Conservation (phyloP, 1,140 invertebrate species). For the Antheraea mylitta region DNA sequence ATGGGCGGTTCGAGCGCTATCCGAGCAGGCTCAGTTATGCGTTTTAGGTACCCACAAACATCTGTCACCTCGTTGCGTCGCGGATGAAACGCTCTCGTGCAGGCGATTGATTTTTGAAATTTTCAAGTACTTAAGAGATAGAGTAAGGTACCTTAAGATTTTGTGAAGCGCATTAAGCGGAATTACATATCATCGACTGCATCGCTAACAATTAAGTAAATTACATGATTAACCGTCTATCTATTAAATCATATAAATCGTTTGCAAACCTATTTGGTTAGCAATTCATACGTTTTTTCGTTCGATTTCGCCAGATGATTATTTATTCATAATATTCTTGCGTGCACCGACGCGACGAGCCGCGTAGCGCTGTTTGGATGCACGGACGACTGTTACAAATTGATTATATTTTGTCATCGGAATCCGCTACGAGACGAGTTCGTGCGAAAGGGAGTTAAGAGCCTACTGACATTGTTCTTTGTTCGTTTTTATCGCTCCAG, state of each 20-base stretch:
- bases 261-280: constrained; percentile 4
- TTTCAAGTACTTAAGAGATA: background rate
- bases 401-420: constrained; percentile 55
- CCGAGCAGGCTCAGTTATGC: background rate
- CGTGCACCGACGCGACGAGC: constrained; percentile 24
- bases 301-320: constrained; percentile 46
- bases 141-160: background rate
- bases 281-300: constrained; percentile 13
- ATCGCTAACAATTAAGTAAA: background rate
- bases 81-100: background rate
- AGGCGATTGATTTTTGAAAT: constrained; percentile 3
- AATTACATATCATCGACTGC: background rate
- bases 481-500: constrained; percentile 72
- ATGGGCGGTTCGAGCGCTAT: background rate
- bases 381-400: constrained; percentile 40
- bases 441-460: constrained; percentile 63
- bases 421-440: constrained; percentile 39
- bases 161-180: background rate
- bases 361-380: constrained; percentile 30
- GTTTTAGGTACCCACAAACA: background rate
- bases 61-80: background rate
- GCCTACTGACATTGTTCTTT: constrained; percentile 69
- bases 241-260: background rate
- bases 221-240: background rate
- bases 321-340: constrained; percentile 34